phyloP scores from a whole-genome alignment of 2,888 invertebrate species.

The Xestia sexstrigata region DNA sequence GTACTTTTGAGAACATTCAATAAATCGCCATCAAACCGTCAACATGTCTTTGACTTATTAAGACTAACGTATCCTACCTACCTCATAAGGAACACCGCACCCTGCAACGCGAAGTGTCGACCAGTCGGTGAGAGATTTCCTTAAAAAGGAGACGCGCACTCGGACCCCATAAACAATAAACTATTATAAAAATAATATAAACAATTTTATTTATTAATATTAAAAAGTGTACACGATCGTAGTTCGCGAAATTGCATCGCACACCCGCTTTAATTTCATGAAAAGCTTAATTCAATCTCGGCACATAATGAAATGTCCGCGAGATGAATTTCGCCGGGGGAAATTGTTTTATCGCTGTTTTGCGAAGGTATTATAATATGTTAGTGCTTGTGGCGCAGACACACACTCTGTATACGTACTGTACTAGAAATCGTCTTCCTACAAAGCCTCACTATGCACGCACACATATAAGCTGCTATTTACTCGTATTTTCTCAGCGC shows the following conservation, averaged over 20 bases:
- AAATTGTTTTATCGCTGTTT: constrained; percentile 63
- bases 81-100: no score
- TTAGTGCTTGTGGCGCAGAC: constrained; percentile 19
- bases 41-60: no score
- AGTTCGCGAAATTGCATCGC: constrained; percentile 52
- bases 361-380: constrained; percentile 64
- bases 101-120: no score
- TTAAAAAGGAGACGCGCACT: no score
- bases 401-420: not conserved
- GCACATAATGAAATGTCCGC: constrained; percentile 67
- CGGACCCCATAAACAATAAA: no score
- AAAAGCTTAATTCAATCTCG: constrained; percentile 68
- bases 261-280: constrained; percentile 64
- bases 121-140: no score
- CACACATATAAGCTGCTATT: not conserved
- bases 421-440: not conserved
- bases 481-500: not conserved
- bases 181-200: no score
- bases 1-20: no score
- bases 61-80: no score
- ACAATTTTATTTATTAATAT: constrained; percentile 27
- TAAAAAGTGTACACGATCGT: constrained; percentile 23
- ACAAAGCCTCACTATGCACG: not conserved
- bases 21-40: no score
- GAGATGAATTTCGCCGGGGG: constrained; percentile 60